Evolutionary conservation across 2,113 vertebrate genomes (phyloP), one percentile per base, ranked within the genome.

Genomic region (Cyanocitta stelleri): DNA sequence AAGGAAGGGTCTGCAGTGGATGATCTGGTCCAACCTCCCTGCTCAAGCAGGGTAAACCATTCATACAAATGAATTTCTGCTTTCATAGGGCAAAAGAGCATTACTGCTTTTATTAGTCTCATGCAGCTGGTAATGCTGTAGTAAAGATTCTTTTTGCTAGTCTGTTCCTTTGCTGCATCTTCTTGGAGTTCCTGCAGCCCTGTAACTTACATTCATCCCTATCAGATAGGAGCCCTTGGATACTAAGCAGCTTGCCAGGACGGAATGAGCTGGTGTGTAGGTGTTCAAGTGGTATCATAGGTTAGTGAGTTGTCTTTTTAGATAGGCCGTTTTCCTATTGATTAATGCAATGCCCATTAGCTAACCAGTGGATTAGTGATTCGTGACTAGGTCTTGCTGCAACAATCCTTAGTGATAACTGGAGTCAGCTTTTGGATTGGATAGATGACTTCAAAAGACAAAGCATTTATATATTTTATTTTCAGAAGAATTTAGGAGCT

Each of bases 121-220:
- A 1, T 69, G 32, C 27, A 81, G 32, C 29, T 84, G 72, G 18
- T 67, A 52, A 9, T 84, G 37, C 13, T 75, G 26, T 46, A 63
- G 26, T 46, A 51, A 75, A 89, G 51, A 12, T 66, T 39, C 0
- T 2, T 48, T 85, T 78, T 89, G 63, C 14, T 39, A 7, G 30
- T 23, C 48, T 0, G 0, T 71, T 92, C 16, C 19, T 79, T 72
- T 71, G 11, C 46, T 68, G 64, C 27, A 37, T 69, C 27, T 48
- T 81, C 51, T 72, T 63, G 17, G 39, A 27, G 41, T 48, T 76
- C 79, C 27, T 92, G 71, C 49, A 85, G 88, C 23, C 23, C 35
- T 79, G 0, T 76, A 68, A 29, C 16, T 79, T 73, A 5, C 0
- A 3, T 37, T 59, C 61, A 49, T 4, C 49, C 49, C 13, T 66